These are phyloP conservation scores for Narcine bancroftii DNA, from an alignment of 2,113 vertebrate genomes.

Conservation along the genomic window DNA sequence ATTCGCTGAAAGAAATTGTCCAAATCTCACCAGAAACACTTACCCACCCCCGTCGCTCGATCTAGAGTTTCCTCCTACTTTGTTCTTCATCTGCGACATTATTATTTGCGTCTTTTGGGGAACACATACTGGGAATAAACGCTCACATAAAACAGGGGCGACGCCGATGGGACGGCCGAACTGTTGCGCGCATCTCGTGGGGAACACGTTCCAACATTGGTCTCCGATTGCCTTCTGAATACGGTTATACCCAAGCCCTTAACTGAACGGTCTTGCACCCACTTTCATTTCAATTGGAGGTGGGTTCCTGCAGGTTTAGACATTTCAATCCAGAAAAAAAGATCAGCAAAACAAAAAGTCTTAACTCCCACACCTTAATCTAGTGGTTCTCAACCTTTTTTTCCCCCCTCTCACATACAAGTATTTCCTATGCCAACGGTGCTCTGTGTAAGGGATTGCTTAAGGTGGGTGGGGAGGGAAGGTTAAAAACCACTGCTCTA, in stretches of 20 bases:
- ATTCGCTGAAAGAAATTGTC: not conserved
- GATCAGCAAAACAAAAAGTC: too few relatives aligned
- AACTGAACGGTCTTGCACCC: too few relatives aligned
- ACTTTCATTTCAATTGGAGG: not conserved
- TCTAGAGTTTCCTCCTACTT: not conserved
- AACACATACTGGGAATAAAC: not conserved
- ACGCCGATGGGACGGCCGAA: not conserved
- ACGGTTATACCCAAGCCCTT: not conserved
- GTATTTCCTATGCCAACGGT: too few relatives aligned
- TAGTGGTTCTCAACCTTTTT: too few relatives aligned
- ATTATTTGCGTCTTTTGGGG: too few relatives aligned
- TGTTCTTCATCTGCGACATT: not conserved
- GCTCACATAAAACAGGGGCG: not conserved
- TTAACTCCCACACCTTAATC: too few relatives aligned
- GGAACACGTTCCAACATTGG: not conserved
- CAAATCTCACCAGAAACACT: not conserved
- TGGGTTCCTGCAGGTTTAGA: not conserved
- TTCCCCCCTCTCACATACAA: too few relatives aligned
- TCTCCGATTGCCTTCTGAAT: not conserved
- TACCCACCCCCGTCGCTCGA: not conserved
- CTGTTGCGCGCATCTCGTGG: not conserved
- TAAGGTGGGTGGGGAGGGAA: too few relatives aligned
- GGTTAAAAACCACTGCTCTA: too few relatives aligned
- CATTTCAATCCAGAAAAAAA: not conserved
- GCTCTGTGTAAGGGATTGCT: too few relatives aligned